Base-by-base conservation (phyloP, 2,797 vertebrate genomes). In the Onychomys leucogaster region DNA sequence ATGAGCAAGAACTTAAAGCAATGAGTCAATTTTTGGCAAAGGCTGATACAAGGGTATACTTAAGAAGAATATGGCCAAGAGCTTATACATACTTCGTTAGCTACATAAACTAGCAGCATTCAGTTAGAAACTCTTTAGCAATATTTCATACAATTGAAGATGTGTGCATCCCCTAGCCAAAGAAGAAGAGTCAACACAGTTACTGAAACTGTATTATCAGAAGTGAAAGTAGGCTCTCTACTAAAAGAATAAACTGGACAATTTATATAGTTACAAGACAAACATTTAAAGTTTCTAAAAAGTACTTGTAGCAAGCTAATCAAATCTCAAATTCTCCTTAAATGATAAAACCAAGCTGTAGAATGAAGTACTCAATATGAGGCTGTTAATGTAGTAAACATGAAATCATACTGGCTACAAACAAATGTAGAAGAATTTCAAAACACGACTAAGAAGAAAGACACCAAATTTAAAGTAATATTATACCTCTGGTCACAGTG, bases 21-120 rank as follows among this genome's bases (percentile, higher is more conserved):
- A 57, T 87, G 43, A 91, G 61, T n/a, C 32, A 91, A 81, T 73
- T 82, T 52, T 89, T 89, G 59, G 17, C 76, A 41, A 96, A 76
- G 25, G 32, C 17, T n/a, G 65, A 67, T 32, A 41, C 2, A 17
- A 85, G 11, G 4, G 32, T 63, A 5, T 46, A 6, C 19, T 84
- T 21, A 41, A 67, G 17, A 91, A 93, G 25, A 89, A 82, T 41
- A 65, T 29, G 41, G 5, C 89, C 46, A 76, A 92, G 41, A 91
- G 41, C 25, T 61, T 16, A 21, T 23, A 61, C 1, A 52, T 25
- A 46, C 19, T 76, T 52, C 57, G 19, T 63, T 23, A 17, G 25
- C n/a, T 37, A 92, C 13, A 17, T 65, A n/a, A 75, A 59, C 43
- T 86, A 25, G 32, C 5, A 82, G 12, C 65, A 46, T 83, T 32